Evolutionary conservation across 1,140 invertebrate genomes (phyloP), one percentile per base, ranked within the genome.

Genomic region (Drosophila nasuta): DNA sequence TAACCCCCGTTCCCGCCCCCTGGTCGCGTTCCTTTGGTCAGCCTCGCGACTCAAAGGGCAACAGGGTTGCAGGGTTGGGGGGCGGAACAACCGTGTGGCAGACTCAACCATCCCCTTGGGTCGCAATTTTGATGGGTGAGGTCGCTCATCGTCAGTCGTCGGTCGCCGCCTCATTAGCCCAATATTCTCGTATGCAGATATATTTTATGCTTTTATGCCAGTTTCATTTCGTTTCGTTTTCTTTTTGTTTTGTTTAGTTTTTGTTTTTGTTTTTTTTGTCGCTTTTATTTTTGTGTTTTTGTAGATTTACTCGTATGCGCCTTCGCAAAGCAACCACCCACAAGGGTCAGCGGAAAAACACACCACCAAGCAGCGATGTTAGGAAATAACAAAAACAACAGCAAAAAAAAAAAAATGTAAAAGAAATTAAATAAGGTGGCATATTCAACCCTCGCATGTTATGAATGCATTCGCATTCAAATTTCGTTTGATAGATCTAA

Each of bases 91-190:
- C 17, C 51, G 51, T 35, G 51, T 13, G 13, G 2, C 30, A 20
- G 62, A 48, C 30, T n/a, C 25, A 63, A 46, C 67, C 66, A 70
- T 67, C 72, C 72, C 45, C 25, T 58, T 46, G 54, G 56, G 11
- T 13, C 49, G 45, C 38, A 64, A 38, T 51, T 25, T 57, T 30
- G 35, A 63, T 62, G 56, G 67, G 54, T 71, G 82, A 85, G 79
- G 81, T 75, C 70, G 81, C 52, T 11, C 20, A 20, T 51, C 49
- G 49, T 11, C 10, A 10, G 49, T 28, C 49, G 49, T 25, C 5
- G 20, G 49, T 28, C 49, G 49, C 20, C 76, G 72, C 54, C 83
- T 88, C 83, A 87, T 87, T 87, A 87, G 83, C 65, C 76, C 85
- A 87, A 87, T 82, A 77, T 68, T 49, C 60, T 41, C 79, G 48